phyloP scores from a whole-genome alignment of 2,113 vertebrate species.

The Solenodon paradoxus region DNA sequence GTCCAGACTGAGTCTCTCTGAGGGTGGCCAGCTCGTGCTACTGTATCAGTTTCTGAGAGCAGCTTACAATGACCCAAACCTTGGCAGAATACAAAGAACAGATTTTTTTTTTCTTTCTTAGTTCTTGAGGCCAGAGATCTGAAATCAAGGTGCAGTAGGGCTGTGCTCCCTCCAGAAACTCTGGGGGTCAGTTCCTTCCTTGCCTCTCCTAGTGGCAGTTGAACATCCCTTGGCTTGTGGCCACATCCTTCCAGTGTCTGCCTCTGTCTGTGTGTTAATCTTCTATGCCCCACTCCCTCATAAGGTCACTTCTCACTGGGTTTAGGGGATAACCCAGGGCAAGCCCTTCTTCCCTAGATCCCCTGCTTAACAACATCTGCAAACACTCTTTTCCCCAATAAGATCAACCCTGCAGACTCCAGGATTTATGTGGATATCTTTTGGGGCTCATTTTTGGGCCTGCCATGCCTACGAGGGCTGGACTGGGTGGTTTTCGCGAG shows the following conservation, averaged over 20 bases:
- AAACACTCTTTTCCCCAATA: neutral
- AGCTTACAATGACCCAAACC: too few species aligned
- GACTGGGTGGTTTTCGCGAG: neutral
- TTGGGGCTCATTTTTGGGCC: neutral
- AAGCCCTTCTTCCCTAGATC: neutral
- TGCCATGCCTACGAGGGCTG: neutral
- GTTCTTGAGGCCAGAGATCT: neutral
- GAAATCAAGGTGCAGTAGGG: neutral
- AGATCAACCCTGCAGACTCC: neutral
- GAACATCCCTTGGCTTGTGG: neutral
- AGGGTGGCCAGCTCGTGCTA: rapidly evolving
- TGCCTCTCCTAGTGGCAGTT: neutral
- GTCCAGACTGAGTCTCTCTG: neutral
- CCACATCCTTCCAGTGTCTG: rapidly evolving
- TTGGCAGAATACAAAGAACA: neutral
- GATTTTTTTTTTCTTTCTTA: neutral
- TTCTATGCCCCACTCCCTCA: neutral
- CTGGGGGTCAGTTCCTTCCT: rapidly evolving
- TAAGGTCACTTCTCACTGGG: neutral
- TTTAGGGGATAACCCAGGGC: neutral
- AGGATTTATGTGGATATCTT: neutral
- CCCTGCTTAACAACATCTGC: neutral
- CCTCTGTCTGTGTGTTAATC: neutral
- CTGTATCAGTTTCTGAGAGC: neutral
- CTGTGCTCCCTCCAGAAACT: neutral